phyloP scores from a whole-genome alignment of 2,113 vertebrate species.

The Phyllopteryx taeniolatus region DNA sequence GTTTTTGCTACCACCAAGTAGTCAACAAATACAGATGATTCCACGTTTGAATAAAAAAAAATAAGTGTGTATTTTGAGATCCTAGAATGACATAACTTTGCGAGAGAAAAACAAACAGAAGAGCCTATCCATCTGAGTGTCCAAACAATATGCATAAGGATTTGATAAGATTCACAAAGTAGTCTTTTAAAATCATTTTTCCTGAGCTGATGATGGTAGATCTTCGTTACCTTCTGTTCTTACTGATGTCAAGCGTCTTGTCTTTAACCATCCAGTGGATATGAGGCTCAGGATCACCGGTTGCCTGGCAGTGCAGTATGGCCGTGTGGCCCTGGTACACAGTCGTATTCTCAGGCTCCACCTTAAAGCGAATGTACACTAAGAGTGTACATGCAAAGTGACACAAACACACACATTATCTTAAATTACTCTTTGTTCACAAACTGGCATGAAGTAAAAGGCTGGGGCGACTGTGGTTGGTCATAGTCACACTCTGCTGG shows the following conservation, averaged over 20 bases:
- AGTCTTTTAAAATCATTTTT: neutral
- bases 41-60: neutral
- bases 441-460: constrained; percentile 2
- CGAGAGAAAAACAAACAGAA: neutral
- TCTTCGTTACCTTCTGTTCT: constrained; percentile 73
- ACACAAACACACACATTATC: constrained; percentile 2
- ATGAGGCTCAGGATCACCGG: constrained; percentile 84
- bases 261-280: constrained; percentile 96
- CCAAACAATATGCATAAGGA: neutral
- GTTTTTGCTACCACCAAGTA: neutral
- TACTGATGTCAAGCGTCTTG: constrained; percentile 80
- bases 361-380: constrained; percentile 90
- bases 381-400: neutral
- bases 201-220: neutral
- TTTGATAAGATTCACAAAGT: neutral
- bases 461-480: constrained; percentile 32
- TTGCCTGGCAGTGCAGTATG: constrained; percentile 93
- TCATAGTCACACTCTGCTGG: constrained; percentile 17
- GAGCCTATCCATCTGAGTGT: neutral
- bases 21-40: neutral
- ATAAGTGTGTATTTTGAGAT: neutral
- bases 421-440: constrained; percentile 16
- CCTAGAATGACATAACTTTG: neutral
- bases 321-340: constrained; percentile 95
- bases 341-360: constrained; percentile 87